Conservation (phyloP, 2,888 invertebrate species). For the Nomada ferruginata region DNA sequence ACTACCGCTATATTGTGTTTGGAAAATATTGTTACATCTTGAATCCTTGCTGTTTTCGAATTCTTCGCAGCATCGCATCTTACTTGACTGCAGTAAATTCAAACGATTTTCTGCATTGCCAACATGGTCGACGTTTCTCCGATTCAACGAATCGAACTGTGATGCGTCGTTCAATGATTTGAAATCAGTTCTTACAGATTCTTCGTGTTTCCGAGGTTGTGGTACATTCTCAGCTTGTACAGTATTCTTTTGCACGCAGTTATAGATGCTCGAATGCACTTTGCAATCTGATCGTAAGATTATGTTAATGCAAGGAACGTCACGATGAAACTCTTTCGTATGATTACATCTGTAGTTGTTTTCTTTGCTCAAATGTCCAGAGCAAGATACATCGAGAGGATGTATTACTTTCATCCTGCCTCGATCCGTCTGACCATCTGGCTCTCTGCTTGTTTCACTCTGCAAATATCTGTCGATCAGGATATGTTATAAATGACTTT, state of each 20-base stretch:
- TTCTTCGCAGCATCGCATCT: too few relatives aligned
- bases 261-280: conserved; percentile 21
- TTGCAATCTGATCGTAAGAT: conserved; percentile 35
- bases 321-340: conserved; percentile 1
- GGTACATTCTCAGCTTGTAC: neutral
- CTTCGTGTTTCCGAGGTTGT: neutral
- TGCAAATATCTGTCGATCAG: conserved; percentile 68
- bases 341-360: conserved; percentile 7
- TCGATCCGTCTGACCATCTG: neutral
- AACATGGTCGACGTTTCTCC: neutral
- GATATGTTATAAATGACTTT: conserved; percentile 59
- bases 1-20: neutral
- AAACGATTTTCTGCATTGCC: neutral
- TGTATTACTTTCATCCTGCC: conserved; percentile 5
- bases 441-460: conserved; percentile 54
- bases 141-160: neutral
- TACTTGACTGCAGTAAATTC: neutral
- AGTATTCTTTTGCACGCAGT: neutral
- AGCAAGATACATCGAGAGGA: neutral
- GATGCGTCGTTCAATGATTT: too few relatives aligned
- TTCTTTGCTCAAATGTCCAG: neutral
- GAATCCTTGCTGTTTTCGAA: neutral
- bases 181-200: too few relatives aligned
- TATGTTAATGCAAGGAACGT: conserved; percentile 47
- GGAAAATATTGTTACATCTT: neutral